Percentiles rank a stretch among this genome's conserved stretches.
phyloP scores from a whole-genome alignment of 2,797 vertebrate species.

The Danio tinwini region DNA sequence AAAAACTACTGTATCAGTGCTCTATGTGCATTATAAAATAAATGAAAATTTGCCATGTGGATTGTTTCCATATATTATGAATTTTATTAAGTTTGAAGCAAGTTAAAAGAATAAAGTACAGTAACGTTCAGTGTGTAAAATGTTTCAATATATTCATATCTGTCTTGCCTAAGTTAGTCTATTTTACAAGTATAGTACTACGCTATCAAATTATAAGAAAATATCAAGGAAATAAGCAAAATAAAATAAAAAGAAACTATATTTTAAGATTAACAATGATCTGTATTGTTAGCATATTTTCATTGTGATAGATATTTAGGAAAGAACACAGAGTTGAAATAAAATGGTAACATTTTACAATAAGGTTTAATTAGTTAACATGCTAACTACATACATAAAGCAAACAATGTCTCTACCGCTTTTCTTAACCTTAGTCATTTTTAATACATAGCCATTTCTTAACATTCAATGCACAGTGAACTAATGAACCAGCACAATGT shows the following conservation, averaged over 20 bases:
- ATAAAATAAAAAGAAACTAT: background rate
- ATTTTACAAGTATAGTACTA: background rate
- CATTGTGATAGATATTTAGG: background rate
- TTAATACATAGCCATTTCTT: too few relatives aligned
- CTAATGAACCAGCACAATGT: too few relatives aligned
- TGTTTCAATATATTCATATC: background rate
- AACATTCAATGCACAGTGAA: too few relatives aligned
- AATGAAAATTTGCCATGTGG: background rate
- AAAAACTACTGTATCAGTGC: too few relatives aligned
- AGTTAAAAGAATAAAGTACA: background rate
- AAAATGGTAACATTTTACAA: too few relatives aligned
- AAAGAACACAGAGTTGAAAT: background rate
- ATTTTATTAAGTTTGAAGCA: background rate
- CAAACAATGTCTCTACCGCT: too few relatives aligned
- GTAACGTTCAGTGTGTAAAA: background rate
- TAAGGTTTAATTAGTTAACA: too few relatives aligned
- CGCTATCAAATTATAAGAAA: background rate
- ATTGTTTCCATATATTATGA: background rate
- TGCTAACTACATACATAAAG: too few relatives aligned
- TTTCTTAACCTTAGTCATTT: too few relatives aligned
- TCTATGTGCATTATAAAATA: background rate
- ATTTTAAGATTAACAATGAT: background rate
- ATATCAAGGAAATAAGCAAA: constrained; percentile 1
- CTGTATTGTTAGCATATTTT: background rate
- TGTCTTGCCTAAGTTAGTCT: background rate